phyloP scores from a whole-genome alignment of 2,113 vertebrate genomes.

The Notothenia coriiceps region DNA sequence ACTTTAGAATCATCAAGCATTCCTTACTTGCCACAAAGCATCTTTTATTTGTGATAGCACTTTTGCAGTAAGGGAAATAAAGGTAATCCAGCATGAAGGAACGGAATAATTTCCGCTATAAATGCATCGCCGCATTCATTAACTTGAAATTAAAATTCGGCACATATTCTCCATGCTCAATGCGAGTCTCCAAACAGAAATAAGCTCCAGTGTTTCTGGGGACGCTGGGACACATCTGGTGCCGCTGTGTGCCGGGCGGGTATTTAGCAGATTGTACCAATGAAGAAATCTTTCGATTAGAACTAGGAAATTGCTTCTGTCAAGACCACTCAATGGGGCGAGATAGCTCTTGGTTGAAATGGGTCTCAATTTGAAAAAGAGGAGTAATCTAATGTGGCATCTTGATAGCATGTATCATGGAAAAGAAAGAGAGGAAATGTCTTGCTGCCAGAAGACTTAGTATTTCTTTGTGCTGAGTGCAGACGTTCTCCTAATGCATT shows the following conservation, averaged over 20 bases:
- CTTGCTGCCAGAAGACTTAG: constrained; percentile 19
- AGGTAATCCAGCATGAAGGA: constrained; percentile 16
- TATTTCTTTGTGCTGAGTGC: constrained; percentile 17
- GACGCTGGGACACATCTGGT: constrained; percentile 70
- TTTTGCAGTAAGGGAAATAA: neutral
- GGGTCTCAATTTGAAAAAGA: constrained; percentile 72
- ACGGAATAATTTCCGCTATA: neutral
- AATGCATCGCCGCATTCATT: constrained; percentile 9
- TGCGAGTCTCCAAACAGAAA: constrained; percentile 30
- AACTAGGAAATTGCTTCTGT: constrained; percentile 82
- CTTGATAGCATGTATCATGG: constrained; percentile 70
- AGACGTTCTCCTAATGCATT: constrained; percentile 22
- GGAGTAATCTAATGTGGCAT: constrained; percentile 77
- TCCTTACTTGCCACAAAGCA: neutral
- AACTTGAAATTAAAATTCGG: constrained; percentile 14
- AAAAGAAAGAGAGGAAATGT: constrained; percentile 39
- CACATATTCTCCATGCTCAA: constrained; percentile 2
- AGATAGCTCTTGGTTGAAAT: constrained; percentile 69
- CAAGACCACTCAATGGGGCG: constrained; percentile 69
- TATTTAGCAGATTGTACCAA: constrained; percentile 68
- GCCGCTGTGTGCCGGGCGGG: constrained; percentile 36
- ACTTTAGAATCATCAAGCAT: neutral
- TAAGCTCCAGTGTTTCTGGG: constrained; percentile 23
- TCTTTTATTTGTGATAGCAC: neutral
- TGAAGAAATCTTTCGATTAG: constrained; percentile 79